These are phyloP conservation scores for Mormyrops attenuatus DNA, from an alignment of 2,797 vertebrate species.

Conservation along the genomic window DNA sequence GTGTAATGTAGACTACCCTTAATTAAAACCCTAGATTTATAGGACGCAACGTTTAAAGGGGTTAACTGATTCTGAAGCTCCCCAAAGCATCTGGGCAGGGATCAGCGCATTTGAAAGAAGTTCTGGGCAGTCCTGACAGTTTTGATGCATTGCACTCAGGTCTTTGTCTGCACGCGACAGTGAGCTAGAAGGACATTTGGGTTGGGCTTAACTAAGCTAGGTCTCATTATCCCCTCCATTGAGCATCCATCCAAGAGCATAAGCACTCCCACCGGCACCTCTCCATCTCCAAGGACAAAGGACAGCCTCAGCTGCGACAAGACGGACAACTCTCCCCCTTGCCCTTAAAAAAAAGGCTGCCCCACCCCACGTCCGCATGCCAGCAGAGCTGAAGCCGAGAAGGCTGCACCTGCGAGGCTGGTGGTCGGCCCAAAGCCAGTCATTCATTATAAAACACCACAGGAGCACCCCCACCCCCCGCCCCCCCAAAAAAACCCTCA, in stretches of 20 bases:
- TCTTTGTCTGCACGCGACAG: background rate
- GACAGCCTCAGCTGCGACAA: background rate
- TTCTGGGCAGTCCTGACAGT: background rate
- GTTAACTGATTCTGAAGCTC: constrained; percentile 12
- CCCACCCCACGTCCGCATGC: background rate
- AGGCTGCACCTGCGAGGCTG: constrained; percentile 4
- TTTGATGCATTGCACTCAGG: background rate
- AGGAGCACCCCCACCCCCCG: background rate
- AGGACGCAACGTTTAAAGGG: background rate
- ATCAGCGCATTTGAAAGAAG: background rate
- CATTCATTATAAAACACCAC: constrained; percentile 18
- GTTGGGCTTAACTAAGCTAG: background rate
- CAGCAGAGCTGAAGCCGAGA: background rate
- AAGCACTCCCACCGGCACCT: background rate
- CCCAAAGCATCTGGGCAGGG: background rate
- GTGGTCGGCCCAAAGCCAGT: constrained; percentile 11
- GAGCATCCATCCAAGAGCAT: background rate
- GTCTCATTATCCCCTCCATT: background rate
- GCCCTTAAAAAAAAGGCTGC: constrained; percentile 1
- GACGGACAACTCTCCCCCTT: background rate
- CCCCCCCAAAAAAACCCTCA: background rate
- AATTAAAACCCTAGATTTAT: constrained; percentile 14
- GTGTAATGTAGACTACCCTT: constrained; percentile 12
- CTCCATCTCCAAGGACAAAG: background rate
- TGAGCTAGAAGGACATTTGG: background rate